These are phyloP conservation scores for Myxocyprinus asiaticus DNA, from an alignment of 2,113 vertebrate genomes.

Conservation along the genomic window DNA sequence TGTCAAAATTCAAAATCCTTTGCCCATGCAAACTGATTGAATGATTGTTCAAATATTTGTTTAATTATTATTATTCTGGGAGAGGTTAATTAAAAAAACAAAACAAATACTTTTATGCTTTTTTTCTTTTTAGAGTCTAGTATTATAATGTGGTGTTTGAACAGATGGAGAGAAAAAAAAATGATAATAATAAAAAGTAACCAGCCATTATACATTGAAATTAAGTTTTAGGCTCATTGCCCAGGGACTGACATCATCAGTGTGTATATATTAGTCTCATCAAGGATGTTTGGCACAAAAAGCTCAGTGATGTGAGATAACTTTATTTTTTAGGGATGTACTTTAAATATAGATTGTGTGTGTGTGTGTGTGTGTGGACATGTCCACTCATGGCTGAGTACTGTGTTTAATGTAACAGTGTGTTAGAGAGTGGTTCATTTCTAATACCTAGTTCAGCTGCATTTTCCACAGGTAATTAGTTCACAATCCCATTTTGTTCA, in stretches of 20 bases:
- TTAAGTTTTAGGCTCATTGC: conserved; percentile 43
- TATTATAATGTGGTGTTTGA: background rate
- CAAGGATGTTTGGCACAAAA: conserved; percentile 23
- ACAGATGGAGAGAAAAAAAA: conserved; percentile 10
- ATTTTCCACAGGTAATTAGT: conserved; percentile 13
- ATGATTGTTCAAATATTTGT: background rate
- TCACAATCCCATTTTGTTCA: conserved; percentile 17
- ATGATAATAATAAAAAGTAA: conserved; percentile 11
- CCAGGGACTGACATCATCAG: conserved; percentile 51
- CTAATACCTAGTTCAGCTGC: conserved; percentile 4
- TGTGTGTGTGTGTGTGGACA: conserved; percentile 7
- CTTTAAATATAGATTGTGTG: background rate
- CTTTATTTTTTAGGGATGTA: conserved; percentile 4
- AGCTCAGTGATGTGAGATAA: conserved; percentile 23
- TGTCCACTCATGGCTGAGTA: background rate
- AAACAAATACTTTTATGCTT: too few relatives aligned
- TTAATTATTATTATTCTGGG: background rate
- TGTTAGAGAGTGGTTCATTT: conserved; percentile 24
- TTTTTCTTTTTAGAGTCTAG: background rate
- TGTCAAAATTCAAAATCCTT: background rate
- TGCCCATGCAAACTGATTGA: conserved; percentile 3
- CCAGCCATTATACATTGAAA: conserved; percentile 38
- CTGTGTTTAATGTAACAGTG: background rate
- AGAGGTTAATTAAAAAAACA: too few relatives aligned
- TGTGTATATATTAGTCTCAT: conserved; percentile 36